These are phyloP conservation scores for Kryptopterus vitreolus DNA, from an alignment of 2,797 vertebrate species.

Conservation along the genomic window DNA sequence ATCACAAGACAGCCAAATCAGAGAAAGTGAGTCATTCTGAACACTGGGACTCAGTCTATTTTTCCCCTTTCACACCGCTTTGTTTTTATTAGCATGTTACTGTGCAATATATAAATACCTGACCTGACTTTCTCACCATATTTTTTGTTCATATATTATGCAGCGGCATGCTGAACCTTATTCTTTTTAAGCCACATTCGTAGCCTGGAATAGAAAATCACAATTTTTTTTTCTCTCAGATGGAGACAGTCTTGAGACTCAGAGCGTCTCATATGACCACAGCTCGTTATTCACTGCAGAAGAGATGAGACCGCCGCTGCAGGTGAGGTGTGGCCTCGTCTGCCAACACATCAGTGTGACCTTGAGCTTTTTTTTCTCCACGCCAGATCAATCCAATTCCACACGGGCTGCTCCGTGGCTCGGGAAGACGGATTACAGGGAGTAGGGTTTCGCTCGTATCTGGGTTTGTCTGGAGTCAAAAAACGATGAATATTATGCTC, in stretches of 20 bases:
- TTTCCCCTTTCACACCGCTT: neutral
- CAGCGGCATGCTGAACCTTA: neutral
- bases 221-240: conserved; percentile 36
- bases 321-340: conserved; percentile 55
- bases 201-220: neutral
- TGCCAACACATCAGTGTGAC: conserved; percentile 45
- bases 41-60: neutral
- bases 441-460: conserved; percentile 20
- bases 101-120: conserved; percentile 6
- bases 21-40: conserved; percentile 54
- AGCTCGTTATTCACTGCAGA: conserved; percentile 44
- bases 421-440: conserved; percentile 46
- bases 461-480: neutral
- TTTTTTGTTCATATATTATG: neutral
- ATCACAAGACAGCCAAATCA: conserved; percentile 49
- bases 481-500: neutral
- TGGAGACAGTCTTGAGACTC: conserved; percentile 36
- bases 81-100: neutral
- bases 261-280: conserved; percentile 28
- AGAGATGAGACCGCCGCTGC: conserved; percentile 51
- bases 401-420: conserved; percentile 30
- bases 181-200: neutral
- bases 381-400: conserved; percentile 43
- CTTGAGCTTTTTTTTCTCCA: conserved; percentile 46
- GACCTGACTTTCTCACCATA: neutral